Evolutionary conservation across 2,113 vertebrate genomes (phyloP).

Genomic region (Malurus elegans): DNA sequence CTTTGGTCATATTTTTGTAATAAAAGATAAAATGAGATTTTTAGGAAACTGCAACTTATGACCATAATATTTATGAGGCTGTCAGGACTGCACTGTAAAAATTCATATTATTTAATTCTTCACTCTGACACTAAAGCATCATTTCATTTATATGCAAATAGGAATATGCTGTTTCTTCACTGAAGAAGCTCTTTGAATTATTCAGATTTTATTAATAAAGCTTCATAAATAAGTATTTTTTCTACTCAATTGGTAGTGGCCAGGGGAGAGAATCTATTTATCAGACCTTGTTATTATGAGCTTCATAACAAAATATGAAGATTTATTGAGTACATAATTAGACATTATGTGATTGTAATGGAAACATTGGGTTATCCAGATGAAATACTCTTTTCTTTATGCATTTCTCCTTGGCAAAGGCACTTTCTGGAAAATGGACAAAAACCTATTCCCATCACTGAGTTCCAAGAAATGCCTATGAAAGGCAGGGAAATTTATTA

Average conservation of each 20-base stretch:
- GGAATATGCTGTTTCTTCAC: slow-evolving; percentile 40
- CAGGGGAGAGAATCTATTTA: slow-evolving; percentile 54
- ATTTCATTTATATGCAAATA: slow-evolving; percentile 74
- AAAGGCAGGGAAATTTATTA: not conserved
- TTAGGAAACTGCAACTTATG: slow-evolving; percentile 64
- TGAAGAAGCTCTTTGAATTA: slow-evolving; percentile 64
- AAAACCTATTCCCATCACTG: not conserved
- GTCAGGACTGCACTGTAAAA: slow-evolving; percentile 57
- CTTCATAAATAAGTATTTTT: slow-evolving; percentile 62
- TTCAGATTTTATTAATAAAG: slow-evolving; percentile 64
- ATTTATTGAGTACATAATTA: slow-evolving; percentile 66
- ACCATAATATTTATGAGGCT: slow-evolving; percentile 67
- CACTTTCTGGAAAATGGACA: slow-evolving; percentile 4
- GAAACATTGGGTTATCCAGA: slow-evolving; percentile 41
- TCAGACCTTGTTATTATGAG: slow-evolving; percentile 51
- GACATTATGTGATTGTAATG: slow-evolving; percentile 48
- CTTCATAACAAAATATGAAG: slow-evolving; percentile 61
- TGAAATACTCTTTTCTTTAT: slow-evolving; percentile 12
- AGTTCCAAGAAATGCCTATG: not conserved
- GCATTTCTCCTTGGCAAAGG: slow-evolving; percentile 11
- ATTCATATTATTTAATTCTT: slow-evolving; percentile 68
- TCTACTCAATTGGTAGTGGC: slow-evolving; percentile 50
- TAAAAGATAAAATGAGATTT: slow-evolving; percentile 69
- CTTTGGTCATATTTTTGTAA: slow-evolving; percentile 59
- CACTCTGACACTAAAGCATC: slow-evolving; percentile 69